Evolutionary conservation across 1,140 invertebrate genomes (phyloP).

Genomic region (Trichonephila inaurata): DNA sequence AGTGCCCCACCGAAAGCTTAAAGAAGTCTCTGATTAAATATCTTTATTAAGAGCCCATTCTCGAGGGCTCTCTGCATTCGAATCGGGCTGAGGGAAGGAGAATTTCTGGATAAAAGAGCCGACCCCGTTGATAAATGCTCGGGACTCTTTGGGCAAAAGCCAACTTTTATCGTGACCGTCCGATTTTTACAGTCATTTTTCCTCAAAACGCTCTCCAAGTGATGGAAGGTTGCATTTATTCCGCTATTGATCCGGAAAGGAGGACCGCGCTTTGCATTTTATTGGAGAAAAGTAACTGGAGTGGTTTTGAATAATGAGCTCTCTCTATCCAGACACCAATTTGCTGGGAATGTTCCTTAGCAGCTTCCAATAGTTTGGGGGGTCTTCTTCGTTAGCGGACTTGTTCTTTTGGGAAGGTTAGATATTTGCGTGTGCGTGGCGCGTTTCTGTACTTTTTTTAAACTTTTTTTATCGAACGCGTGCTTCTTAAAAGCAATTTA

Average conservation of each 20-base stretch:
- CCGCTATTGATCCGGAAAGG: not conserved
- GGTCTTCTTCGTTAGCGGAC: no score
- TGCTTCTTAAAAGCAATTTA: no score
- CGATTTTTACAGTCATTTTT: not conserved
- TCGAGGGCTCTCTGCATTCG: not conserved
- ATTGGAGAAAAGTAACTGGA: not conserved
- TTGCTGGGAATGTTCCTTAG: not conserved
- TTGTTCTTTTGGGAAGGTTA: no score
- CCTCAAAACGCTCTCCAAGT: not conserved
- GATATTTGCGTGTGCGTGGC: no score
- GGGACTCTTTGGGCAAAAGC: not conserved
- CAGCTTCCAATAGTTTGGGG: no score
- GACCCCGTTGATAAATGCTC: not conserved
- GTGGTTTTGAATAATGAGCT: not conserved
- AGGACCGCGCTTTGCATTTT: not conserved
- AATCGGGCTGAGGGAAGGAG: not conserved
- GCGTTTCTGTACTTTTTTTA: no score
- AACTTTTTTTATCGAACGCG: no score
- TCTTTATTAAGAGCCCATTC: not conserved
- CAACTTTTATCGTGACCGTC: not conserved
- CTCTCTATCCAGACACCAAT: not conserved
- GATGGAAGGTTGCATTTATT: slow-evolving; percentile 11
- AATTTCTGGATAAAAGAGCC: not conserved
- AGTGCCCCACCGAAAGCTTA: no score
- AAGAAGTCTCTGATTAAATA: not conserved